Conservation (phyloP, 2,888 invertebrate species). For the Glyphotaelius pellucidus region DNA sequence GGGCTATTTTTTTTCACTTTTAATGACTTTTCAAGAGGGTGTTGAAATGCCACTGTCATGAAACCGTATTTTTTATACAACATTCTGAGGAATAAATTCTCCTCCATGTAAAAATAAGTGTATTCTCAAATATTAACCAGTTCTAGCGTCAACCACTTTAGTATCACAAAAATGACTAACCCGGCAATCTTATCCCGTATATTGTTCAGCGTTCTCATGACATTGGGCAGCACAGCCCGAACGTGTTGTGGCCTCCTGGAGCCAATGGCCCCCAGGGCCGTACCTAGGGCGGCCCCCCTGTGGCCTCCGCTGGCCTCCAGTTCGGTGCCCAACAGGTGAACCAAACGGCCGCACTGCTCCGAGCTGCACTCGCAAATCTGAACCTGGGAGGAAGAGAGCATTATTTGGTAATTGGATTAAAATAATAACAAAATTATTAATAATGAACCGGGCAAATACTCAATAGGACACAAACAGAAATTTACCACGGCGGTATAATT, state of each 20-base stretch:
- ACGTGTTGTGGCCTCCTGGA: conserved; percentile 58
- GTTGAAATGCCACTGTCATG: too few species aligned
- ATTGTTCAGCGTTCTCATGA: conserved; percentile 49
- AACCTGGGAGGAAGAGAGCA: conserved; percentile 49
- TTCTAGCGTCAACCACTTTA: neutral
- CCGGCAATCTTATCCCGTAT: neutral
- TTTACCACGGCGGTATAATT: too few species aligned
- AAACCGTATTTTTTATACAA: too few species aligned
- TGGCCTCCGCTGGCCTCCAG: conserved; percentile 57
- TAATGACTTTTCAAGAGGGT: too few species aligned
- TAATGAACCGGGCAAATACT: neutral
- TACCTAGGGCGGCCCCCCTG: conserved; percentile 57
- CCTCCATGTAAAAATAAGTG: too few species aligned
- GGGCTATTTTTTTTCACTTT: too few species aligned
- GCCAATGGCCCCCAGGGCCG: conserved; percentile 63
- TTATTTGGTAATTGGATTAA: neutral
- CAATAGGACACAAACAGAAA: too few species aligned
- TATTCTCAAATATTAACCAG: too few species aligned
- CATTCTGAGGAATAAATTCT: too few species aligned
- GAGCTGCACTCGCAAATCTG: conserved; percentile 64
- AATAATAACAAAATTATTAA: neutral
- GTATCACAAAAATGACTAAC: neutral
- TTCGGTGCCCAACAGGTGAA: conserved; percentile 59
- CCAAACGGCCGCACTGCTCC: conserved; percentile 62
- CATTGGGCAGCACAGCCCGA: conserved; percentile 56